A percentile compares a stretch with the other conserved stretches of the same genome.
These are phyloP conservation scores for Trachelus stipa DNA, from an alignment of 2,888 invertebrate species.

Conservation along the genomic window DNA sequence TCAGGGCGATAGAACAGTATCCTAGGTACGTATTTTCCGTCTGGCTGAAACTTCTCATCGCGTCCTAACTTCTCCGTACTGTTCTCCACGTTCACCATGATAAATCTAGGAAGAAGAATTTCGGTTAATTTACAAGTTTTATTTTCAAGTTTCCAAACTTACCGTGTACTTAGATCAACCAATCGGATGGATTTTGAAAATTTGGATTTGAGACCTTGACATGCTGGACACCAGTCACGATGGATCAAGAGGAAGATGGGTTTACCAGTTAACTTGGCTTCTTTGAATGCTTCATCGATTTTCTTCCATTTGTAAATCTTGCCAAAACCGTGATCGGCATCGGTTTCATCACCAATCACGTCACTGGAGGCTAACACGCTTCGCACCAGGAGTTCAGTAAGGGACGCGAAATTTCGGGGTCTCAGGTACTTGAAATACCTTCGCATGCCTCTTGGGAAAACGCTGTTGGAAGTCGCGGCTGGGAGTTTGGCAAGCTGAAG, in stretches of 20 bases:
- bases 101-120: slow-evolving; percentile 65
- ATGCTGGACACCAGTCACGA: slow-evolving; percentile 76
- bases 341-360: slow-evolving; percentile 18
- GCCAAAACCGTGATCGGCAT: slow-evolving; percentile 38
- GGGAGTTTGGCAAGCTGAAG: slow-evolving; percentile 1
- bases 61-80: slow-evolving; percentile 69
- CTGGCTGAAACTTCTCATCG: slow-evolving; percentile 70
- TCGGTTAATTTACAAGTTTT: not conserved
- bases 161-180: slow-evolving; percentile 68
- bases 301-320: slow-evolving; percentile 45
- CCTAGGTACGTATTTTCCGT: slow-evolving; percentile 77
- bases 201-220: slow-evolving; percentile 74
- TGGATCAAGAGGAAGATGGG: slow-evolving; percentile 77
- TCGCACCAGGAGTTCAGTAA: slow-evolving; percentile 31
- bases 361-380: slow-evolving; percentile 15
- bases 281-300: slow-evolving; percentile 41
- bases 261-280: slow-evolving; percentile 59
- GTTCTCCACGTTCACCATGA: slow-evolving; percentile 76
- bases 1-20: slow-evolving; percentile 74
- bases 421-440: slow-evolving; percentile 36
- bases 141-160: slow-evolving; percentile 28
- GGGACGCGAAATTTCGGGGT: slow-evolving; percentile 31
- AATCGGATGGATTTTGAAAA: slow-evolving; percentile 72
- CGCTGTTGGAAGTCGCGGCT: slow-evolving; percentile 6
- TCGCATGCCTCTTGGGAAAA: slow-evolving; percentile 23